Conservation (phyloP, 2,113 vertebrate species). For the Erythrocercus mccallii region DNA sequence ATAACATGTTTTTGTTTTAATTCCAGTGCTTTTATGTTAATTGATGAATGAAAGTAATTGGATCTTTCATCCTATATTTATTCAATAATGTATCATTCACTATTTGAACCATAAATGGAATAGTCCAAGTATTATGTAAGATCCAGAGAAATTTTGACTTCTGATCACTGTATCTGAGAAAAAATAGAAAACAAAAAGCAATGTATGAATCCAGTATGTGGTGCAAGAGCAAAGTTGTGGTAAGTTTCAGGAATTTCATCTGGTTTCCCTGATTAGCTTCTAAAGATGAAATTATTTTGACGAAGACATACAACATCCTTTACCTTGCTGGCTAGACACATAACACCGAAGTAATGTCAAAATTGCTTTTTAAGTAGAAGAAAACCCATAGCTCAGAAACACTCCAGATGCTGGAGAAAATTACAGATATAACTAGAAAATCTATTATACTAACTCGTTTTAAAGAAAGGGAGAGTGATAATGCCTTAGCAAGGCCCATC, state of each 20-base stretch:
- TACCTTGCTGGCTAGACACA: background rate
- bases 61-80: background rate
- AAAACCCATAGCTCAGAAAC: background rate
- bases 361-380: background rate
- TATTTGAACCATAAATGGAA: background rate
- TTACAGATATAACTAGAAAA: background rate
- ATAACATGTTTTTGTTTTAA: background rate
- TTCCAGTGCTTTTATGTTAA: background rate
- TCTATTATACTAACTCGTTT: background rate
- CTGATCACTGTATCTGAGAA: background rate
- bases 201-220: fast-evolving
- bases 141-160: background rate
- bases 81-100: background rate
- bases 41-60: background rate
- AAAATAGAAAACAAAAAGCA: background rate
- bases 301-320: background rate
- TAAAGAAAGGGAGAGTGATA: background rate
- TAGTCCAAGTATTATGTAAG: background rate
- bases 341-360: background rate
- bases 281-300: background rate
- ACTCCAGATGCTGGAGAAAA: background rate
- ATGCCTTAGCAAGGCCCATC: background rate
- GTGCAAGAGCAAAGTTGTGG: background rate
- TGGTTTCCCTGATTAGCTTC: background rate
- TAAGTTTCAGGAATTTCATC: background rate